Evolutionary conservation across 2,797 vertebrate genomes (phyloP).

Genomic region (Lepilemur septentrionalis): DNA sequence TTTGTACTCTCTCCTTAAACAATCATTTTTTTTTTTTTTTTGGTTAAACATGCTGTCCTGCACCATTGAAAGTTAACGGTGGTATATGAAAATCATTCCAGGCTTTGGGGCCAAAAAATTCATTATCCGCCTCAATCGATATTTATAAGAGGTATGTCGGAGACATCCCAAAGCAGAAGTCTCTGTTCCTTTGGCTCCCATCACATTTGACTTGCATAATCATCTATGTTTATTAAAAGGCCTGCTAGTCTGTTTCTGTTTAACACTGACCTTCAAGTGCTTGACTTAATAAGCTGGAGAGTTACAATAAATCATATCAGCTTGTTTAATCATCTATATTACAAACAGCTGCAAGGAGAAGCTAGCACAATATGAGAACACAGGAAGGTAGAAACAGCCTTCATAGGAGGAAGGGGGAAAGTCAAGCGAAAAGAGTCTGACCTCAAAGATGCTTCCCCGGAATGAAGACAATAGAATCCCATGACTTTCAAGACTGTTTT

Average conservation of each 20-base stretch:
- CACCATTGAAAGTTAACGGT: neutral
- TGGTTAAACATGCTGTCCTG: neutral
- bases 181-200: conserved; percentile 14
- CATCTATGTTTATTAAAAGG: conserved; percentile 72
- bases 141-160: neutral
- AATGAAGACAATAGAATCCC: neutral
- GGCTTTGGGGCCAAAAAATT: neutral
- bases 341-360: conserved; percentile 21
- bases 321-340: conserved; percentile 50
- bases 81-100: neutral
- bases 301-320: conserved; percentile 53
- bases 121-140: neutral
- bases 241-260: conserved; percentile 64
- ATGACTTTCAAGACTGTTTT: neutral
- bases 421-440: accelerated
- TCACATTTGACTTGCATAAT: conserved; percentile 65
- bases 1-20: neutral
- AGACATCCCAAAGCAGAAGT: neutral
- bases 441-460: neutral
- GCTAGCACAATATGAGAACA: conserved; percentile 33
- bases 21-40: neutral
- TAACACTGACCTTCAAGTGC: conserved; percentile 78
- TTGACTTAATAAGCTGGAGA: conserved; percentile 74
- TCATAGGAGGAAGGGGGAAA: neutral
- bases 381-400: neutral